These are phyloP conservation scores for Drosophila prolongata DNA, from an alignment of 2,888 invertebrate genomes.

Conservation along the genomic window DNA sequence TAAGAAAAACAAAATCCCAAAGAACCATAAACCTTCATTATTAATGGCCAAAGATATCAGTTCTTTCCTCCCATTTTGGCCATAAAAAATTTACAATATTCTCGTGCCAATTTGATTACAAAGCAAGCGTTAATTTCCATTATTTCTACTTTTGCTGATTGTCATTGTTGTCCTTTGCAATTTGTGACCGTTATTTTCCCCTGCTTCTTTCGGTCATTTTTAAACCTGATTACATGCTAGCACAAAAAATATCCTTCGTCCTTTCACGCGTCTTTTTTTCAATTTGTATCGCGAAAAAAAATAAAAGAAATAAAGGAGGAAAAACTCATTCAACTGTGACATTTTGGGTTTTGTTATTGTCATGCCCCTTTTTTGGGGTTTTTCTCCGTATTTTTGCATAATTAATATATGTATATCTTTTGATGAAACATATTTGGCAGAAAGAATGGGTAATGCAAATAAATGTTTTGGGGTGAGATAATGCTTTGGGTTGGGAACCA, in stretches of 20 bases:
- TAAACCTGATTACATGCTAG: conserved; percentile 68
- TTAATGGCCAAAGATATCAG: conserved; percentile 37
- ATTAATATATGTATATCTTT: conserved; percentile 68
- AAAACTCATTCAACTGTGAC: conserved; percentile 71
- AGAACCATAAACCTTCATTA: conserved; percentile 39
- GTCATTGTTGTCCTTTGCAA: conserved; percentile 56
- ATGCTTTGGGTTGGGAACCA: conserved; percentile 13
- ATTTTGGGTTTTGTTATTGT: conserved; percentile 44
- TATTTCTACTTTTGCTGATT: conserved; percentile 52
- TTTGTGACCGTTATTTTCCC: conserved; percentile 59
- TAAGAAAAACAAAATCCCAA: conserved; percentile 28
- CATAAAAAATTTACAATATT: conserved; percentile 40
- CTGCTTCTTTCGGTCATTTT: conserved; percentile 56
- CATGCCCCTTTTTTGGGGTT: conserved; percentile 30
- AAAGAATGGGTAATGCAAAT: conserved; percentile 62
- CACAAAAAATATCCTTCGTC: conserved; percentile 41
- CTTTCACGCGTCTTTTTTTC: conserved; percentile 65
- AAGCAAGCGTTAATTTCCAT: conserved; percentile 70
- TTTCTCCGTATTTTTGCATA: conserved; percentile 46
- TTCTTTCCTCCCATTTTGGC: conserved; percentile 7
- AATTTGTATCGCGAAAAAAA: conserved; percentile 54
- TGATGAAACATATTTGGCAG: conserved; percentile 61
- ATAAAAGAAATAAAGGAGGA: conserved; percentile 30
- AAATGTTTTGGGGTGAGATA: conserved; percentile 50
- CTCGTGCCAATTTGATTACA: conserved; percentile 62